Conservation (phyloP, 92 coral and sea anemone species). For the Parazoanthus atlanticus region DNA sequence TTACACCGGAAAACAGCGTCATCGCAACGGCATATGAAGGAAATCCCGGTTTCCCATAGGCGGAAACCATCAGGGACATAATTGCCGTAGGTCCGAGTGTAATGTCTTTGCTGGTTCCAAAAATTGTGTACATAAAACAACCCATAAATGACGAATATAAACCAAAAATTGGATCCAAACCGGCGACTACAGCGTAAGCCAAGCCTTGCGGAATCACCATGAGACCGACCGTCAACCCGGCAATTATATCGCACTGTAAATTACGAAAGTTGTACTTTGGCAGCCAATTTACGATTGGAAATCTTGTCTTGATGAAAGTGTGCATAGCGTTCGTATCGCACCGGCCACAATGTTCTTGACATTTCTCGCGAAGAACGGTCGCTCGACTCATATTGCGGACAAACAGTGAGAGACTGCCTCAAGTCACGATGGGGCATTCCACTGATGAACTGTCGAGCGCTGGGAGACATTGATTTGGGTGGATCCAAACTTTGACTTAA, state of each 20-base stretch:
- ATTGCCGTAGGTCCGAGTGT: constrained; percentile 96
- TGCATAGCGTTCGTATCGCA: constrained; percentile 46
- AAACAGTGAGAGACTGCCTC: background rate
- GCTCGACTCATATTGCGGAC: constrained; percentile 31
- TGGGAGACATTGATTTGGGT: constrained; percentile 39
- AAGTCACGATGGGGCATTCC: background rate
- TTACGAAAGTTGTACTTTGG: constrained; percentile 71
- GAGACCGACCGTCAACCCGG: constrained; percentile 91
- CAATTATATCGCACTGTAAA: constrained; percentile 91
- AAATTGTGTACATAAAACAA: constrained; percentile 87
- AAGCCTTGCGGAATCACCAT: constrained; percentile 99
- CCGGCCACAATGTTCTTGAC: constrained; percentile 63
- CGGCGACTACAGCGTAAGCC: constrained; percentile 94
- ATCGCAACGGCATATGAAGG: constrained; percentile 78
- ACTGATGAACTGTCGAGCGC: constrained; percentile 5
- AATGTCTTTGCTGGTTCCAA: constrained; percentile 96
- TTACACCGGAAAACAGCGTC: constrained; percentile 79
- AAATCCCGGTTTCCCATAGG: constrained; percentile 83
- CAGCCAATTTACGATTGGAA: constrained; percentile 88
- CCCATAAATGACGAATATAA: constrained; percentile 97
- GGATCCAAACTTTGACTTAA: constrained; percentile 34
- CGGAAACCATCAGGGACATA: constrained; percentile 95
- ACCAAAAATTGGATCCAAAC: constrained; percentile 92
- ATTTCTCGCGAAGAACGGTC: constrained; percentile 63
- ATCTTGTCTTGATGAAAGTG: constrained; percentile 60